Conservation (phyloP, 2,113 vertebrate species). For the Leptosomus discolor region DNA sequence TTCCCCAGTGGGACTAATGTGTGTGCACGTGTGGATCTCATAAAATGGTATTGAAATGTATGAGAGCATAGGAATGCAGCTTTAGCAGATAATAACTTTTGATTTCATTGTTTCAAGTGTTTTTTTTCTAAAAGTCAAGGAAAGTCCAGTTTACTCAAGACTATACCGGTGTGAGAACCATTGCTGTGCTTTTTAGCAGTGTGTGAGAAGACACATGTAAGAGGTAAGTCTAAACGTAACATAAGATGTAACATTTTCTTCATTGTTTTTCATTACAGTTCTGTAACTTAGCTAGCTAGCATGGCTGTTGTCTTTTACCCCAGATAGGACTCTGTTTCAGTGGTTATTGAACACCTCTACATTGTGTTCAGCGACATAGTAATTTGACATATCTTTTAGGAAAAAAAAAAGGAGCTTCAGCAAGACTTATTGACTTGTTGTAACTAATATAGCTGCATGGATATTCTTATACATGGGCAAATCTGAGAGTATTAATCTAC, state of each 20-base stretch:
- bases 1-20: background rate
- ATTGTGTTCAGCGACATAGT: background rate
- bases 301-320: background rate
- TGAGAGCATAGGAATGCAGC: background rate
- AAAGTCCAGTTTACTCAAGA: background rate
- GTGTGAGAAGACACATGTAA: background rate
- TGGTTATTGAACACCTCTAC: background rate
- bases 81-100: conserved; percentile 3
- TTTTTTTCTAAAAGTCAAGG: background rate
- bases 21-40: background rate
- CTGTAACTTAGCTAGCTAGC: background rate
- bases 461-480: background rate
- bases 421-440: background rate
- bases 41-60: background rate
- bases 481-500: background rate
- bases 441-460: background rate
- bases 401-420: background rate
- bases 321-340: background rate
- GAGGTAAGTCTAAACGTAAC: background rate
- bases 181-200: background rate
- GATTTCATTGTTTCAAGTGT: background rate
- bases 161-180: background rate
- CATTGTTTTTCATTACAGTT: background rate
- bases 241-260: background rate
- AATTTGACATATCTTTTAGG: background rate